phyloP scores from a whole-genome alignment of 2,113 vertebrate genomes.

The Passer domesticus region DNA sequence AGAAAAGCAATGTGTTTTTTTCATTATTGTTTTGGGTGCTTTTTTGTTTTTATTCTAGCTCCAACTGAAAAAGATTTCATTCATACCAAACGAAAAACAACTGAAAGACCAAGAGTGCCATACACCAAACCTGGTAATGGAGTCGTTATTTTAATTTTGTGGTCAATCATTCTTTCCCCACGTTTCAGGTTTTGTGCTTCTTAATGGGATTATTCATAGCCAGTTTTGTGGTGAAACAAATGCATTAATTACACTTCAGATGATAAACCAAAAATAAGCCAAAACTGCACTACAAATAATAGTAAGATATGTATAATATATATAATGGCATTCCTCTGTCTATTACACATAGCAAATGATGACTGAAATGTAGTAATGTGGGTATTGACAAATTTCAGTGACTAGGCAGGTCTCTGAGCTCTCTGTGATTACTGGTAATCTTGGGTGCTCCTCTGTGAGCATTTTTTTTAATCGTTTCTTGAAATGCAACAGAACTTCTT shows the following conservation, averaged over 20 bases:
- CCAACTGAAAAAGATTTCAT: conserved; percentile 60
- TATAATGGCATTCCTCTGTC: not conserved
- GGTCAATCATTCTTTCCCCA: not conserved
- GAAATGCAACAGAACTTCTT: not conserved
- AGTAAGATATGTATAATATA: not conserved
- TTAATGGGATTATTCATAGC: not conserved
- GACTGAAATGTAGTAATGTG: not conserved
- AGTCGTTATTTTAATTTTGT: not conserved
- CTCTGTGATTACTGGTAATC: not conserved
- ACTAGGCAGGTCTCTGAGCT: not conserved
- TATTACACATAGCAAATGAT: not conserved
- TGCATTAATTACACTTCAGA: not conserved
- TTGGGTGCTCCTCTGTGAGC: not conserved
- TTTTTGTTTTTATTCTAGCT: conserved; percentile 68
- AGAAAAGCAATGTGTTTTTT: not conserved
- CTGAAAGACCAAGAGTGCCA: conserved; percentile 56
- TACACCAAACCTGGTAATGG: conserved; percentile 72
- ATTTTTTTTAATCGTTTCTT: not conserved
- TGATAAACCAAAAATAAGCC: not conserved
- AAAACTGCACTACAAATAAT: not conserved
- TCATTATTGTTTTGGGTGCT: not conserved
- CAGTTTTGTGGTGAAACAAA: not conserved
- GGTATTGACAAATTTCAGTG: not conserved
- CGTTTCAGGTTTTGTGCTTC: not conserved
- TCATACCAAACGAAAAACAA: conserved; percentile 68